Percentiles rank a stretch among this genome's conserved stretches.
phyloP scores from a whole-genome alignment of 2,113 vertebrate species.

The Eupsittula cactorum region DNA sequence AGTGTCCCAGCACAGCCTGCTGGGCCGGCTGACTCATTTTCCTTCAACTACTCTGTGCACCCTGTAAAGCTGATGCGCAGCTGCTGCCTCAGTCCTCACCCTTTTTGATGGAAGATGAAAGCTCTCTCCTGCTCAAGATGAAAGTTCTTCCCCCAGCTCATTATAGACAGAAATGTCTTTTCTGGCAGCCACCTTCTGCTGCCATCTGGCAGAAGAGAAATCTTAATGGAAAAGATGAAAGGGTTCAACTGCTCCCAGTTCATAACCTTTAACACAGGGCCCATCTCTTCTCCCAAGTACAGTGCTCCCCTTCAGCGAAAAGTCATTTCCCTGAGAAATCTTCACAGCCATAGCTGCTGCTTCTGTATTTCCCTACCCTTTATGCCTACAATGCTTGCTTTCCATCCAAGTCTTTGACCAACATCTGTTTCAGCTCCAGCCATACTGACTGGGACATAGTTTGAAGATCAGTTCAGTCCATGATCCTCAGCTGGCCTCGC shows the following conservation, averaged over 20 bases:
- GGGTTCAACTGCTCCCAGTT: background rate
- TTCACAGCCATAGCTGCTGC: background rate
- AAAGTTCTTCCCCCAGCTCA: conserved; percentile 2
- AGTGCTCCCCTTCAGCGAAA: background rate
- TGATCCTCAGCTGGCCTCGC: background rate
- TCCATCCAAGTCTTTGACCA: background rate
- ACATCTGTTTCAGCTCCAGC: background rate
- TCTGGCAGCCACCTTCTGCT: background rate
- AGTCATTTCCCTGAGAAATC: background rate
- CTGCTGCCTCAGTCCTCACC: background rate
- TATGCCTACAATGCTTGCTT: background rate
- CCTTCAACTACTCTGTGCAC: background rate
- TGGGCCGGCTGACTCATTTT: background rate
- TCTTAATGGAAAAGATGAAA: background rate
- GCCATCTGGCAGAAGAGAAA: background rate
- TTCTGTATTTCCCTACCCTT: background rate
- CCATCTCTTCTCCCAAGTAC: background rate
- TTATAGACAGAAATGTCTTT: background rate
- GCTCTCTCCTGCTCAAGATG: background rate
- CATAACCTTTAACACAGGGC: background rate
- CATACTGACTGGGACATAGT: background rate
- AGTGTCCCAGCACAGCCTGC: background rate
- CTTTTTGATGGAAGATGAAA: conserved; percentile 1
- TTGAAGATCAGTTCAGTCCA: background rate
- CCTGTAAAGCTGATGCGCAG: background rate